Percentiles rank a stretch among this genome's conserved stretches.
Conservation (phyloP, 2,888 invertebrate species). For the Xanthia togata region DNA sequence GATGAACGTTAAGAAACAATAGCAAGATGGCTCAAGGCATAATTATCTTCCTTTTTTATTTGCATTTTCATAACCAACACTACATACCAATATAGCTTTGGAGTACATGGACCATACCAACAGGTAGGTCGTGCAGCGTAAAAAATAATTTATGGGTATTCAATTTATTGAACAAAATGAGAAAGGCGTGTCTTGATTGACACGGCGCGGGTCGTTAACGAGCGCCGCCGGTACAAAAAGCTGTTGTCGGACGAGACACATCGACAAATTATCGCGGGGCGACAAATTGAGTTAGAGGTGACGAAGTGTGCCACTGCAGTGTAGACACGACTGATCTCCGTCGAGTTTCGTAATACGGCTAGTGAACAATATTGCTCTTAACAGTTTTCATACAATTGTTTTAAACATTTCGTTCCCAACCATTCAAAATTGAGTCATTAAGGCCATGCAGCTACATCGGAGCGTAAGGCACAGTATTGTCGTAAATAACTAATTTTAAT, state of each 20-base stretch:
- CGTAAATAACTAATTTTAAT: neutral
- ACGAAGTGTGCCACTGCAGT: conserved; percentile 59
- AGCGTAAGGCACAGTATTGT: neutral
- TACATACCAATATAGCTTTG: conserved; percentile 7
- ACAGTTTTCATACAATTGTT: conserved; percentile 7
- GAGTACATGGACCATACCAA: neutral
- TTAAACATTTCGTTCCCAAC: conserved; percentile 1
- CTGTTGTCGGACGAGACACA: conserved; percentile 67
- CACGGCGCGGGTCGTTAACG: conserved; percentile 66
- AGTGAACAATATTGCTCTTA: conserved; percentile 15
- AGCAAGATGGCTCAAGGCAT: conserved; percentile 17
- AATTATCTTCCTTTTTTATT: conserved; percentile 35
- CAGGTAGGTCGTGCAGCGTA: conserved; percentile 8
- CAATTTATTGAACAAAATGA: conserved; percentile 53
- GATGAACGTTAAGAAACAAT: conserved; percentile 19
- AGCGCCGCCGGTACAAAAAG: conserved; percentile 63
- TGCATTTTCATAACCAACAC: conserved; percentile 23
- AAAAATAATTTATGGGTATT: conserved; percentile 35
- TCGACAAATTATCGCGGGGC: conserved; percentile 75
- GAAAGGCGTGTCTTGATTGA: conserved; percentile 66
- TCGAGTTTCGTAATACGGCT: conserved; percentile 46
- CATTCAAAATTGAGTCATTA: neutral
- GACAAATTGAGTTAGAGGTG: conserved; percentile 77
- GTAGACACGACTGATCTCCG: conserved; percentile 46
- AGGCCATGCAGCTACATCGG: neutral